Evolutionary conservation across 1,140 invertebrate species (phyloP).

Genomic region (Gryon sp.): DNA sequence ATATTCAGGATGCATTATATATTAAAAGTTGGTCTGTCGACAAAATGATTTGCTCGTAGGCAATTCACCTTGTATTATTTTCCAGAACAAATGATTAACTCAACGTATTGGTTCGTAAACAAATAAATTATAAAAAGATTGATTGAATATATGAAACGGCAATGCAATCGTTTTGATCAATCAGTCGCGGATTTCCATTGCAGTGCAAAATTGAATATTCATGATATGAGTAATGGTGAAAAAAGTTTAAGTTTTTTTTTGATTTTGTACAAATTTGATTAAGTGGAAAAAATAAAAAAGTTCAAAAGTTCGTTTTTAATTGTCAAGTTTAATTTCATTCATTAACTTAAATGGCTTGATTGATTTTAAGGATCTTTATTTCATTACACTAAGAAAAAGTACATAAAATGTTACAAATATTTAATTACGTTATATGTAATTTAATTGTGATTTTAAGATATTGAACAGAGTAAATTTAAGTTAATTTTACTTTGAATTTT

Average conservation of each 20-base stretch:
- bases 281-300: too few species aligned
- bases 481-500: too few species aligned
- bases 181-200: conserved; percentile 2
- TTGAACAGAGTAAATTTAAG: too few species aligned
- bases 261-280: conserved; percentile 2
- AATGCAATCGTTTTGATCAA: conserved; percentile 36
- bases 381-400: too few species aligned
- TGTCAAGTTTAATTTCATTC: too few species aligned
- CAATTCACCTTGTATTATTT: conserved; percentile 53
- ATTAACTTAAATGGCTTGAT: too few species aligned
- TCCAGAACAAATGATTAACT: conserved; percentile 36
- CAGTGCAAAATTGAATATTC: conserved; percentile 15
- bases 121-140: conserved; percentile 48
- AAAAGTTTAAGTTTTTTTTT: too few species aligned
- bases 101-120: conserved; percentile 17
- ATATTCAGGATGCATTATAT: conserved; percentile 43
- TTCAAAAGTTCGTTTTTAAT: too few species aligned
- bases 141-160: conserved; percentile 18
- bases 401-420: too few species aligned
- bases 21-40: conserved; percentile 23
- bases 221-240: conserved; percentile 6
- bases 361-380: too few species aligned
- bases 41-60: conserved; percentile 18
- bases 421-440: too few species aligned
- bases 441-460: too few species aligned